Percentiles rank a stretch among this genome's conserved stretches.
Evolutionary conservation across 2,113 vertebrate species (phyloP).

Genomic region (Atrichornis clamosus): DNA sequence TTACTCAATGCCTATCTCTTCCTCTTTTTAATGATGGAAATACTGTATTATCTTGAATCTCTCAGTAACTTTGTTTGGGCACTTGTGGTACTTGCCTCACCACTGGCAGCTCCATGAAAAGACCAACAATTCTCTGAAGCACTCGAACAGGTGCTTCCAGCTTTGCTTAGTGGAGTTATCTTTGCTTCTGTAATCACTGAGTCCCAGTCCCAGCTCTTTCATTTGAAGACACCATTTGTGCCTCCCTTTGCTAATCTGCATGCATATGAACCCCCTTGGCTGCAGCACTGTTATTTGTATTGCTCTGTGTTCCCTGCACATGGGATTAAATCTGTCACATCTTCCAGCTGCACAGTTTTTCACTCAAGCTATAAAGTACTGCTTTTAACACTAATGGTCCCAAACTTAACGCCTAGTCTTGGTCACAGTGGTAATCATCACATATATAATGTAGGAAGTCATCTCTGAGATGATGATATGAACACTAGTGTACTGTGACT

Average conservation of each 20-base stretch:
- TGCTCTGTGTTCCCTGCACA: neutral
- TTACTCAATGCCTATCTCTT: neutral
- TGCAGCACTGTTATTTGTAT: neutral
- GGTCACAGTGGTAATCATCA: neutral
- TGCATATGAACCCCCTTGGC: neutral
- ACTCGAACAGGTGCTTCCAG: neutral
- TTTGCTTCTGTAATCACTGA: neutral
- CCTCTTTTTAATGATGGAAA: neutral
- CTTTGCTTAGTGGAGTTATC: neutral
- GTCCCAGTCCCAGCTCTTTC: neutral
- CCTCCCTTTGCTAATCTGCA: constrained; percentile 37
- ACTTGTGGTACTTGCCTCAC: neutral
- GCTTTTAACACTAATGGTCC: neutral
- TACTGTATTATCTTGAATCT: neutral
- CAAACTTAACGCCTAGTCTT: neutral
- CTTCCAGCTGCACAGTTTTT: neutral
- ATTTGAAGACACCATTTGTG: neutral
- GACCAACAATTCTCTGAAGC: neutral
- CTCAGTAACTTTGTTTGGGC: neutral
- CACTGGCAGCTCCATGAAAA: neutral
- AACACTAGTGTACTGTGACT: neutral
- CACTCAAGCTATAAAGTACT: neutral
- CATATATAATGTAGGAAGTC: neutral
- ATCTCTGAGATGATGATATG: neutral
- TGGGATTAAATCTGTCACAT: constrained; percentile 9